Percentiles rank a stretch among this genome's conserved stretches.
These are phyloP conservation scores for Calidris pygmaea DNA, from an alignment of 2,113 vertebrate species.

Conservation along the genomic window DNA sequence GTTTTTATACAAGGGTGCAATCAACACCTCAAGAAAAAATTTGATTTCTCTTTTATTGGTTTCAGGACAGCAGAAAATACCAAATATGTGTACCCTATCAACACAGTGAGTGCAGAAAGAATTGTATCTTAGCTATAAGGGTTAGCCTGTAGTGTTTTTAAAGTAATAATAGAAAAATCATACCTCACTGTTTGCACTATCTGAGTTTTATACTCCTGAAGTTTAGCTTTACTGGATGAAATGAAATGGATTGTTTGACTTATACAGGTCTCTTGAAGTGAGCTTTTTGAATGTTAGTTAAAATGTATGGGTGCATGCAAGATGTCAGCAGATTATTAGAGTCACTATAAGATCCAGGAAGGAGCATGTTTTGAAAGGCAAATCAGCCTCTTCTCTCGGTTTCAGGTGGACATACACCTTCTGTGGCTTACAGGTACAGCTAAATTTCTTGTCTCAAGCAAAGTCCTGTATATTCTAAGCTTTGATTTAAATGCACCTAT, in stretches of 20 bases:
- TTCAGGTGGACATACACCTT: neutral
- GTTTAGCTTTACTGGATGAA: neutral
- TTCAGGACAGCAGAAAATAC: neutral
- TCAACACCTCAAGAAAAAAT: neutral
- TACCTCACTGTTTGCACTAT: neutral
- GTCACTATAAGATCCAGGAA: neutral
- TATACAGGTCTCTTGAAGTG: neutral
- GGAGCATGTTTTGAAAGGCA: neutral
- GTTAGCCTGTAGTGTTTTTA: neutral
- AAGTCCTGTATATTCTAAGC: neutral
- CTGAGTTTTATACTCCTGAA: neutral
- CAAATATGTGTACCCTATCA: neutral
- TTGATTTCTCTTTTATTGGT: slow-evolving; percentile 8
- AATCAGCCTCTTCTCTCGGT: neutral
- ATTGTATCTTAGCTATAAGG: neutral
- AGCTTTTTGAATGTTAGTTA: neutral
- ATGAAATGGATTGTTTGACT: neutral
- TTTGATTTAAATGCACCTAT: neutral
- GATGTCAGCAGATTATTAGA: neutral
- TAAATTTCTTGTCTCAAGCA: neutral
- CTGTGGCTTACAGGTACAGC: neutral
- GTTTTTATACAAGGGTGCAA: neutral
- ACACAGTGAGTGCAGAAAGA: neutral
- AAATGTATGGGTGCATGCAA: neutral
- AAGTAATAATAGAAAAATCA: neutral